Conservation (phyloP, 2,888 invertebrate genomes). For the Beris chalybata region DNA sequence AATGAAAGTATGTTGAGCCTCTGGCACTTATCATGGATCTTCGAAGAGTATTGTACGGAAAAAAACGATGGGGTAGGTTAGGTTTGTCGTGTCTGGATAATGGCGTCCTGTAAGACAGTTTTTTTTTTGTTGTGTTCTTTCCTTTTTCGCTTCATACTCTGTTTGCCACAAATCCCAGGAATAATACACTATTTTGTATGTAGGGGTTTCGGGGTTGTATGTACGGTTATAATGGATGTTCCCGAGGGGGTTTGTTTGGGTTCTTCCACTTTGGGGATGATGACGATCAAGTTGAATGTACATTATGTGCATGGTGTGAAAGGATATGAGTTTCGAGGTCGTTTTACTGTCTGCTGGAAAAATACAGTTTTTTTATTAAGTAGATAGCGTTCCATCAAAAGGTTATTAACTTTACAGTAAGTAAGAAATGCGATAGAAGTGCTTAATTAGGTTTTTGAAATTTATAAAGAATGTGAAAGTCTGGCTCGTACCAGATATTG, state of each 20-base stretch:
- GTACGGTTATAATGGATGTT: conserved; percentile 1
- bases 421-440: too few species aligned
- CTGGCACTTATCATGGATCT: background rate
- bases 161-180: background rate
- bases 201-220: background rate
- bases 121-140: background rate
- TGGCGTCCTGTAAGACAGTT: conserved; percentile 13
- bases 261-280: background rate
- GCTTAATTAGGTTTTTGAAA: too few species aligned
- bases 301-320: background rate
- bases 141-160: background rate
- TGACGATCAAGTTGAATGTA: too few species aligned
- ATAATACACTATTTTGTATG: background rate
- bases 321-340: conserved; percentile 27
- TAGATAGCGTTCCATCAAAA: too few species aligned
- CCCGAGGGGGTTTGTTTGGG: conserved; percentile 29
- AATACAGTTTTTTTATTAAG: too few species aligned
- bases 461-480: too few species aligned
- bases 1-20: too few species aligned
- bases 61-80: conserved; percentile 33
- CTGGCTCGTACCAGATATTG: too few species aligned
- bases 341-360: conserved; percentile 16
- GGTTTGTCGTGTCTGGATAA: conserved; percentile 32
- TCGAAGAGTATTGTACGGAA: conserved; percentile 1
- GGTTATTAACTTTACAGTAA: too few species aligned